Conservation (phyloP, 2,888 invertebrate genomes). For the Pterostichus niger region DNA sequence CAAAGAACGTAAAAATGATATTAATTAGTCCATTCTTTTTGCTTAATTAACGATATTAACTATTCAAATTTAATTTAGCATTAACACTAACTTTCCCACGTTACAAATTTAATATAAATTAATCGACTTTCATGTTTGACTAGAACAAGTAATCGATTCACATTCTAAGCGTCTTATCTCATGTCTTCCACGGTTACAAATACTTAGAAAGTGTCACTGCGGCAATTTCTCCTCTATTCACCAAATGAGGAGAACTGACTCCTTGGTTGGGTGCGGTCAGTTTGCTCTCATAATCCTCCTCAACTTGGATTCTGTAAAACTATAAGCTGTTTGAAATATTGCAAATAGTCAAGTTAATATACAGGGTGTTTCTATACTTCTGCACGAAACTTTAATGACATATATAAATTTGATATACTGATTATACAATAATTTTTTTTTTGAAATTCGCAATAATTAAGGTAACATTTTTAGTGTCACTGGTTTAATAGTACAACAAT, state of each 20-base stretch:
- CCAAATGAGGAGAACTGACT: background rate
- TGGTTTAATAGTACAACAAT: too few relatives aligned
- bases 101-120: constrained; percentile 59
- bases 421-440: too few relatives aligned
- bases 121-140: constrained; percentile 51
- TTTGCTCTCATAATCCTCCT: too few relatives aligned
- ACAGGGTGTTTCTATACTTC: too few relatives aligned
- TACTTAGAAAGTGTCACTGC: constrained; percentile 60
- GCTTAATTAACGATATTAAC: constrained; percentile 40
- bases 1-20: constrained; percentile 17
- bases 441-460: too few relatives aligned
- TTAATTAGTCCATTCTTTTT: constrained; percentile 37
- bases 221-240: background rate
- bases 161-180: constrained; percentile 52
- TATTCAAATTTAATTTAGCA: constrained; percentile 44
- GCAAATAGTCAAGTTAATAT: too few relatives aligned
- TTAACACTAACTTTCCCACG: constrained; percentile 48
- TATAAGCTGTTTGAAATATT: too few relatives aligned
- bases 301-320: too few relatives aligned
- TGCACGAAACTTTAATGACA: too few relatives aligned
- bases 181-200: constrained; percentile 36
- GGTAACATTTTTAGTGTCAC: too few relatives aligned
- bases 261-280: background rate
- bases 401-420: too few relatives aligned
- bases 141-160: constrained; percentile 58